A percentile compares a stretch with the other conserved stretches of the same genome.
These are phyloP conservation scores for Sepioteuthis lessoniana DNA, from an alignment of 2,888 invertebrate species.

Conservation along the genomic window DNA sequence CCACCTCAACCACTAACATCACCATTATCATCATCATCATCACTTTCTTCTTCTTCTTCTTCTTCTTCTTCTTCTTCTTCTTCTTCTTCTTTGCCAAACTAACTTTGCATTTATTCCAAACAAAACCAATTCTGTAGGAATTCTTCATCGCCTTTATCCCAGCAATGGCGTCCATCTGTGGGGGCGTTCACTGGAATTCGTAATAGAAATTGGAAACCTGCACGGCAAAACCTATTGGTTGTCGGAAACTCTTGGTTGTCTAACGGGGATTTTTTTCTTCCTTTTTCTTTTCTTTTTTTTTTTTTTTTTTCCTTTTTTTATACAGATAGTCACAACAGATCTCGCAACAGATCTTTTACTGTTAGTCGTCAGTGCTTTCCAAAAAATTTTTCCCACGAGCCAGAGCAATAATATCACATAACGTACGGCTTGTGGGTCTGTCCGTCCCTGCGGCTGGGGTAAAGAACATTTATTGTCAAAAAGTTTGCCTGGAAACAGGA, in stretches of 20 bases:
- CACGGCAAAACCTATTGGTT: neutral
- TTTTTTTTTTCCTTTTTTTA: neutral
- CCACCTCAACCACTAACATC: too few species aligned
- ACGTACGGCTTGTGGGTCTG: neutral
- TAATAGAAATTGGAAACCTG: neutral
- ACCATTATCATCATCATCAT: neutral
- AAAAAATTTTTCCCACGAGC: neutral
- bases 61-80: neutral
- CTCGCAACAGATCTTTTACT: neutral
- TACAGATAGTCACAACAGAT: conserved; percentile 15
- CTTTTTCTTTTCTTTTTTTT: too few species aligned
- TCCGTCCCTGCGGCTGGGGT: neutral
- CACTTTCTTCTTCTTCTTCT: neutral
- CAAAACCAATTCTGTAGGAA: neutral
- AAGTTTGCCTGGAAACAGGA: neutral
- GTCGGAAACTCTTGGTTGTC: conserved; percentile 19
- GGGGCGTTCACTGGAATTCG: conserved; percentile 13
- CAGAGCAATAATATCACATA: neutral
- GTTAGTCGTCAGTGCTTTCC: neutral
- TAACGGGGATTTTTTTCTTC: too few species aligned
- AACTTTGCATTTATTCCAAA: conserved; percentile 10
- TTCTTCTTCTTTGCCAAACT: neutral
- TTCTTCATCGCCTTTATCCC: neutral
- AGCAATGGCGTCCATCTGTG: neutral
- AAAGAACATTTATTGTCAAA: neutral